Evolutionary conservation across 2,888 invertebrate species (phyloP).

Genomic region (Altica lythri): DNA sequence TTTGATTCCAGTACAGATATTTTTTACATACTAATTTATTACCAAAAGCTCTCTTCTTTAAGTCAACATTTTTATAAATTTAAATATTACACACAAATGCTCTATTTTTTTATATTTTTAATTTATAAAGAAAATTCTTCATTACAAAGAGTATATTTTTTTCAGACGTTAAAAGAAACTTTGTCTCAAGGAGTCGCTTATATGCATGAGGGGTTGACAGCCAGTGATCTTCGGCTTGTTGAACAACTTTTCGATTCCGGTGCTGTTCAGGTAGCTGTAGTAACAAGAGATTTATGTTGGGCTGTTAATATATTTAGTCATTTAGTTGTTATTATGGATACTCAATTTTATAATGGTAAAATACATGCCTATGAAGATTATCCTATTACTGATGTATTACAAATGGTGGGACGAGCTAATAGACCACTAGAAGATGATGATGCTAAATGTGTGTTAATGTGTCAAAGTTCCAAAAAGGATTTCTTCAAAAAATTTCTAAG

Average conservation of each 20-base stretch:
- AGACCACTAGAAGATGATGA: constrained; percentile 90
- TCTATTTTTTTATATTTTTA: too few relatives aligned
- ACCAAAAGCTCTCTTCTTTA: too few relatives aligned
- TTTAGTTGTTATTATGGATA: constrained; percentile 96
- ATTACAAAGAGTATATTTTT: too few relatives aligned
- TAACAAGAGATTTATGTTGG: constrained; percentile 92
- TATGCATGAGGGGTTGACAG: constrained; percentile 90
- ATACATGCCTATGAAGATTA: constrained; percentile 93
- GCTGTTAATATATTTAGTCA: constrained; percentile 88
- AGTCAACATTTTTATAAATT: too few relatives aligned
- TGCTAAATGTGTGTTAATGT: constrained; percentile 94
- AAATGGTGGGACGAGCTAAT: constrained; percentile 97
- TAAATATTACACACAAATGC: too few relatives aligned
- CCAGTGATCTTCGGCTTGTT: constrained; percentile 85
- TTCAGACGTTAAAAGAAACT: constrained; percentile 84
- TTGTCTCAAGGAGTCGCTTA: constrained; percentile 95
- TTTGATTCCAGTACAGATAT: too few relatives aligned
- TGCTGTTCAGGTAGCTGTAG: constrained; percentile 91
- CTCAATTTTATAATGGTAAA: constrained; percentile 88
- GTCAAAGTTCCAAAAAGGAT: constrained; percentile 96
- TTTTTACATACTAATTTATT: too few relatives aligned
- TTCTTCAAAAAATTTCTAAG: constrained; percentile 98
- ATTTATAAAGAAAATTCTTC: too few relatives aligned
- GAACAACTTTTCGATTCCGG: constrained; percentile 93
- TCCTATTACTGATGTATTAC: constrained; percentile 94